Base-by-base conservation (phyloP, 1,140 invertebrate species). In the Druon quercuslanigerum region DNA sequence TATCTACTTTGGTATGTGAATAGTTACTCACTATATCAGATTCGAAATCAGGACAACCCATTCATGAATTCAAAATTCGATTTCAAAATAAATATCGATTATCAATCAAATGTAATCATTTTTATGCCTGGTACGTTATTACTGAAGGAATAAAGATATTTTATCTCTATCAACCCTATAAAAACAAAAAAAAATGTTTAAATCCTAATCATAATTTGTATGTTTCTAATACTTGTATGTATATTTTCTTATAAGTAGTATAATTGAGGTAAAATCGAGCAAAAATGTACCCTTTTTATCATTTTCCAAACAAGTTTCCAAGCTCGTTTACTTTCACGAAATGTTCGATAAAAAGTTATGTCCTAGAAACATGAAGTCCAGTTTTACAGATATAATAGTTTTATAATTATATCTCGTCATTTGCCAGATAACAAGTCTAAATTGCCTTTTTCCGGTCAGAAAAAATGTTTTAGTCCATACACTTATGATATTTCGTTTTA, bases 1-100 rank as follows among this genome's bases (percentile, higher is more conserved):
- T 66, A 66, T 66, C 73, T 83, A 82, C 80, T 78, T 85, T 83
- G 82, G 79, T 80, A 66, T 66, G 25, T n/a, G 60, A 66, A 40
- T 66, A 66, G 33, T 66, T 46, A 60, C 20, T 8, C 25, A 14
- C 60, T 60, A 66, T 66, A 66, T 66, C 60, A 40, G 60, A 25
- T 25, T 9, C 14, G 4, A 46, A 66, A 66, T 40, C 60, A 46
- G 57, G 20, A 60, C 16, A n/a, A 9, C 40, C 40, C 9, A 46
- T 46, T 7, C 9, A 9, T 46, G 40, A 46, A 46, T 46, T 46
- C 40, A 9, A 46, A 46, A 46, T 46, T 11, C 9, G 6, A 46
- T 46, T 46, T 8, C 40, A 46, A 46, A 46, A 9, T 1, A 46
- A 33, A 33, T 33, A 5, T 33, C 25, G 25, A 33, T 33, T 33